phyloP scores from a whole-genome alignment of 1,140 invertebrate species.

The Drosophila suzukii region DNA sequence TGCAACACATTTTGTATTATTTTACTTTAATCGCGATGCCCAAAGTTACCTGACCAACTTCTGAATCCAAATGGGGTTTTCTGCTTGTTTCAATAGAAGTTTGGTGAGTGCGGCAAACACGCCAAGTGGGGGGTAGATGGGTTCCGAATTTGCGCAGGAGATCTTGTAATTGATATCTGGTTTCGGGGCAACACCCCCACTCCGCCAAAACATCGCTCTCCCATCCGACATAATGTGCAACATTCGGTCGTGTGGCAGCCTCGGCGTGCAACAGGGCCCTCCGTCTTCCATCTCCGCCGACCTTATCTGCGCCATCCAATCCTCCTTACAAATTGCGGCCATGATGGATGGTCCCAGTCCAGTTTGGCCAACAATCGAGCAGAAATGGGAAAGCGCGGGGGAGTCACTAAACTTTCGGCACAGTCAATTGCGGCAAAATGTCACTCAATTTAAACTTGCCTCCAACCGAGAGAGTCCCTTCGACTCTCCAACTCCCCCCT shows the following conservation, averaged over 20 bases:
- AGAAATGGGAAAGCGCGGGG: conserved; percentile 14
- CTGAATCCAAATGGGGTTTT: conserved; percentile 2
- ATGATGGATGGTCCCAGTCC: conserved; percentile 48
- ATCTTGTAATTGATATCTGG: conserved; percentile 37
- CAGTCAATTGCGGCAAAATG: conserved; percentile 75
- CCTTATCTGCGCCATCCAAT: conserved; percentile 31
- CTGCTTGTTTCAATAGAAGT: conserved; percentile 11
- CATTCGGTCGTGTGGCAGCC: conserved; percentile 34
- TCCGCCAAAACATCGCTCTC: background rate
- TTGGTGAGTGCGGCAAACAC: background rate
- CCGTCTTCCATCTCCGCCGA: too few relatives aligned
- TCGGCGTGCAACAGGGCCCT: conserved; percentile 42
- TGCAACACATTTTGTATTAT: conserved; percentile 9
- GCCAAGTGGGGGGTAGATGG: background rate
- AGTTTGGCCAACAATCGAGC: conserved; percentile 16
- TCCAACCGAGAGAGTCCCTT: conserved; percentile 42
- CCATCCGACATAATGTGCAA: conserved; percentile 19
- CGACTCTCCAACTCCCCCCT: background rate
- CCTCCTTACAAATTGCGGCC: conserved; percentile 42
- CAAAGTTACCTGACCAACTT: conserved; percentile 21
- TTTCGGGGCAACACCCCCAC: background rate
- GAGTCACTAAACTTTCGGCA: conserved; percentile 58
- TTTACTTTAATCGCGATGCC: conserved; percentile 12
- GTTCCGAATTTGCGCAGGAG: background rate
- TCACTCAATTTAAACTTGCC: conserved; percentile 77